Base-by-base conservation (phyloP, 2,113 vertebrate genomes). In the Pipa parva region DNA sequence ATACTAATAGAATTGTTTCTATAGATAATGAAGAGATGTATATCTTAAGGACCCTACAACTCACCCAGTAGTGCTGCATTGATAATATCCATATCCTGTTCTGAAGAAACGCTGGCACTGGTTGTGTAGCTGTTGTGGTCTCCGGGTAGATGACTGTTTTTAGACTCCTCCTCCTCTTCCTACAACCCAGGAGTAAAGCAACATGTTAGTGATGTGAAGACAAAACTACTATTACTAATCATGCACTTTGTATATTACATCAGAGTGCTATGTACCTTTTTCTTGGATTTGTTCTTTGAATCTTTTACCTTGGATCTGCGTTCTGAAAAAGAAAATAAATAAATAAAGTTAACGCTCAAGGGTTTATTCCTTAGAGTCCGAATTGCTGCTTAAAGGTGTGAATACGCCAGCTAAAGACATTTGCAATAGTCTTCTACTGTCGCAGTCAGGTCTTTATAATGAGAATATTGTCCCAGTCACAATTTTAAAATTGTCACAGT, bases 41-140 rank as follows among this genome's bases (percentile, higher is more conserved):
- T n/a, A n/a, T n/a, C n/a, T n/a, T n/a, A n/a, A n/a, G n/a, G n/a
- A n/a, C n/a, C n/a, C n/a, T n/a, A n/a, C n/a, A 42, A 42, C 87
- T 83, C 79, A 95, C 93, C 92, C 66, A 79, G 12, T 4, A 55
- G 61, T 25, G 79, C 81, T 1, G 85, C 73, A 78, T 80, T 92
- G 71, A 92, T 92, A 1, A 87, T 72, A 17, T 88, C 91, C 78
- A 78, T 75, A 73, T 95, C 95, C 77, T 92, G 91, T 49, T 73
- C 42, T 0, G 59, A 0, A 8, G 85, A 88, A 0, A 75, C 55
- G 0, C 73, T 63, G 31, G 73, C 55, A 0, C 73, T 63, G 31
- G 73, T 49, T 0, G 79, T 85, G 49, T 87, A 88, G 56, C 75
- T 7, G 1, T 72, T 85, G 73, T 87, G 81, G 76, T 89, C 85